Evolutionary conservation across 2,113 vertebrate species (phyloP).

Genomic region (Hippocampus barbouri): DNA sequence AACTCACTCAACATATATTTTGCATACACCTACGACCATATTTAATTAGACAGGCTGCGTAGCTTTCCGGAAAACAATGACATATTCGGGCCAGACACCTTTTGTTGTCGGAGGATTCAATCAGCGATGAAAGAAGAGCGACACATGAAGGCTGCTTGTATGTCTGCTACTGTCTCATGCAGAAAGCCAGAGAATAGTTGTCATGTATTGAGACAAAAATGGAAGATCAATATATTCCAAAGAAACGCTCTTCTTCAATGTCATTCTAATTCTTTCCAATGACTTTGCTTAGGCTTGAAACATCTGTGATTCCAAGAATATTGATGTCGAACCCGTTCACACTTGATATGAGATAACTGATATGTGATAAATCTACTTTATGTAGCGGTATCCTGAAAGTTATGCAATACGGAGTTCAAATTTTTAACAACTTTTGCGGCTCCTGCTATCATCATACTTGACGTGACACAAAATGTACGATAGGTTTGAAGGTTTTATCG

Average conservation of each 20-base stretch:
- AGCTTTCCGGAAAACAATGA: conserved; percentile 28
- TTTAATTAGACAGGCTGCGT: conserved; percentile 10
- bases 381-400: too few species aligned
- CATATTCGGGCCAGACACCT: conserved; percentile 46
- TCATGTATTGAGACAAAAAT: conserved; percentile 14
- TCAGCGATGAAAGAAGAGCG: conserved; percentile 38
- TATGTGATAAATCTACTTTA: too few species aligned
- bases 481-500: not conserved
- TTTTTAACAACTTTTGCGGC: not conserved
- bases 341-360: too few species aligned
- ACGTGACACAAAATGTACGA: too few species aligned
- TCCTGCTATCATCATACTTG: not conserved
- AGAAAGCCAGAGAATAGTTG: conserved; percentile 16
- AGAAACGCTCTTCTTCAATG: not conserved
- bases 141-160: conserved; percentile 31
- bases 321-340: not conserved
- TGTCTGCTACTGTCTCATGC: conserved; percentile 19
- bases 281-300: conserved; percentile 8
- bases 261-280: conserved; percentile 5
- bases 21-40: conserved; percentile 7
- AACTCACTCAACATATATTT: conserved; percentile 7
- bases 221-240: conserved; percentile 27
- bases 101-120: conserved; percentile 28
- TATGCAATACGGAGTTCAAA: too few species aligned
- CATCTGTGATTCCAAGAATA: conserved; percentile 19